Evolutionary conservation across 2,888 invertebrate species (phyloP).

Genomic region (Creontiades dilutus): DNA sequence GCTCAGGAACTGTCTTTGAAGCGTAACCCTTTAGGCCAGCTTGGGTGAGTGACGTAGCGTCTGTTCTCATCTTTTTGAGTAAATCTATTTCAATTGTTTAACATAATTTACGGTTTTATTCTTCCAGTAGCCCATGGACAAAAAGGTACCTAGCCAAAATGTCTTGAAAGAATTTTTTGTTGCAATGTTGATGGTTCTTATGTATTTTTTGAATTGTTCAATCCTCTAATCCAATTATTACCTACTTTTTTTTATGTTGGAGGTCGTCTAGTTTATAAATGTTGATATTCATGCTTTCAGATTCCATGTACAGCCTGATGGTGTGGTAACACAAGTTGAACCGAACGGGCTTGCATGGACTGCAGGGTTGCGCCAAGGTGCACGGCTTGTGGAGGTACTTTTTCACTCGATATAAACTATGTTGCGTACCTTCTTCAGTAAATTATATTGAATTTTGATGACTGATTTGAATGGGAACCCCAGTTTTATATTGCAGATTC

Average conservation of each 20-base stretch:
- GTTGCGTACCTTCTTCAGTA: no score
- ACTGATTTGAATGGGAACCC: no score
- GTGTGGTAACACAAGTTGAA: constrained; percentile 96
- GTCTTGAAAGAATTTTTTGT: no score
- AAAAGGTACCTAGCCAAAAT: background rate
- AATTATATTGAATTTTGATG: no score
- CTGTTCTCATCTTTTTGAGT: background rate
- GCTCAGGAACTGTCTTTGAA: constrained; percentile 89
- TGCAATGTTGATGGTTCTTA: background rate
- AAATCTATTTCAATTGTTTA: background rate
- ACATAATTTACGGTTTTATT: background rate
- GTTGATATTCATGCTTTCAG: constrained; percentile 59
- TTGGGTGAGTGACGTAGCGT: constrained; percentile 80
- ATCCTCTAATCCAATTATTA: no score
- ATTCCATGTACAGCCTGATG: constrained; percentile 94
- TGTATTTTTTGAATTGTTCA: background rate
- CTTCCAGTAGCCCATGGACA: constrained; percentile 25
- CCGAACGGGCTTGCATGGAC: constrained; percentile 85
- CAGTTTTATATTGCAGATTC: no score
- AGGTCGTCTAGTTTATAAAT: background rate
- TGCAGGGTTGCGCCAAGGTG: constrained; percentile 93
- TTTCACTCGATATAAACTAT: no score
- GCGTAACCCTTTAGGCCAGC: constrained; percentile 89
- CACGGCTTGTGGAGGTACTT: constrained; percentile 88
- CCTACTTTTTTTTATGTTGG: background rate